Percentiles rank a stretch among this genome's conserved stretches.
phyloP scores from a whole-genome alignment of 2,888 invertebrate genomes.

The Rhagonycha lutea region DNA sequence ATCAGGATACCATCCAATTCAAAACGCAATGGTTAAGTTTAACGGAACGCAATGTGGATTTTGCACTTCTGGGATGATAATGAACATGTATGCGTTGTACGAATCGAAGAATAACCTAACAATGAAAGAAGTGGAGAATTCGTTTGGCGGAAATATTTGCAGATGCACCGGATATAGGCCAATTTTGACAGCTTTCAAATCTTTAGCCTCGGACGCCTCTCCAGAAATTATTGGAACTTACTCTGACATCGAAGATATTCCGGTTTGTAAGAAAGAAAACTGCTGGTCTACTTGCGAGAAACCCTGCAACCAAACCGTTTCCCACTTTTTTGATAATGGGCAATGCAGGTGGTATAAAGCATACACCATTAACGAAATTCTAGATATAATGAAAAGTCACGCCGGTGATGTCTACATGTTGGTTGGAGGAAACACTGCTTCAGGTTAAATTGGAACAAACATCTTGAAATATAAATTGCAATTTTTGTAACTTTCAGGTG shows the following conservation, averaged over 20 bases:
- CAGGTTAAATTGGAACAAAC: slow-evolving; percentile 58
- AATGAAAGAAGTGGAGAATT: slow-evolving; percentile 67
- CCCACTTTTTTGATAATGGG: not conserved
- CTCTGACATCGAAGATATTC: slow-evolving; percentile 54
- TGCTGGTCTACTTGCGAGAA: not conserved
- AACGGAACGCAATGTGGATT: slow-evolving; percentile 40
- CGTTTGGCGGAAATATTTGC: slow-evolving; percentile 68
- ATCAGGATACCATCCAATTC: slow-evolving; percentile 66
- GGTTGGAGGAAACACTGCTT: slow-evolving; percentile 76
- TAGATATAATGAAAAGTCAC: slow-evolving; percentile 53
- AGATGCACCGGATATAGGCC: slow-evolving; percentile 72
- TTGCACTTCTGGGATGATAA: slow-evolving; percentile 61
- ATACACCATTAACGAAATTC: slow-evolving; percentile 59
- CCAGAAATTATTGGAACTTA: slow-evolving; percentile 42
- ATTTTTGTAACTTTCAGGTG: slow-evolving; percentile 48
- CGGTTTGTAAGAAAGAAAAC: not conserved
- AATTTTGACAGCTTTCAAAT: slow-evolving; percentile 67
- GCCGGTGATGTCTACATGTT: slow-evolving; percentile 61
- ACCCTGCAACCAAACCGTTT: slow-evolving; percentile 7
- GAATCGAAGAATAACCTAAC: slow-evolving; percentile 54
- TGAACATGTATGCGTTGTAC: slow-evolving; percentile 68
- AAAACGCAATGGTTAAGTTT: slow-evolving; percentile 61
- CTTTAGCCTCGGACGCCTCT: slow-evolving; percentile 56
- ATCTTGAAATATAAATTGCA: not conserved
- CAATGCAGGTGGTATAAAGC: slow-evolving; percentile 62